phyloP scores from a whole-genome alignment of 92 coral and sea anemone genomes.

The Zoanthus solanderi region DNA sequence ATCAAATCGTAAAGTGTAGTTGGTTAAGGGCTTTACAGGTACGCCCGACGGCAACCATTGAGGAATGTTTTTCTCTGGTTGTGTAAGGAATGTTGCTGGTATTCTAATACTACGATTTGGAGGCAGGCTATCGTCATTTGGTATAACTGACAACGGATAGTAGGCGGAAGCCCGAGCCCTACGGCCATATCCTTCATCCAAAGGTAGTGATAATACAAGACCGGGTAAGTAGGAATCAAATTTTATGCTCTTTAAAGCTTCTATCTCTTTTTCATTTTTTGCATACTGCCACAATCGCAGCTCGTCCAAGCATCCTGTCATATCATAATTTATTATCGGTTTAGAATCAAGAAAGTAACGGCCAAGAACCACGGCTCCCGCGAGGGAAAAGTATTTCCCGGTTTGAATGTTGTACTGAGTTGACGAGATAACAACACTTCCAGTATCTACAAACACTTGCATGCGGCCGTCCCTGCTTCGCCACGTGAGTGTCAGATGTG shows the following conservation, averaged over 20 bases:
- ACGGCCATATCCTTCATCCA: constrained; percentile 74
- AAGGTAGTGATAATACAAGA: constrained; percentile 53
- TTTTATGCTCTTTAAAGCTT: constrained; percentile 37
- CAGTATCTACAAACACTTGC: constrained; percentile 43
- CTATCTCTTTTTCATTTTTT: constrained; percentile 53
- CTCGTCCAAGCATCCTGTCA: constrained; percentile 64
- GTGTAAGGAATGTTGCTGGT: constrained; percentile 33
- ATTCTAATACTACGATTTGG: not conserved
- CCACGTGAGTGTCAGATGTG: constrained; percentile 68
- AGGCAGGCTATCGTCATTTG: not conserved
- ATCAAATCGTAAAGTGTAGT: constrained; percentile 62
- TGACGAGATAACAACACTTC: constrained; percentile 1
- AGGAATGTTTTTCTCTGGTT: constrained; percentile 40
- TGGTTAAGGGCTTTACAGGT: constrained; percentile 52
- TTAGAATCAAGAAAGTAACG: constrained; percentile 33
- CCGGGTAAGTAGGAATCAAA: constrained; percentile 59
- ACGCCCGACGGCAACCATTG: constrained; percentile 75
- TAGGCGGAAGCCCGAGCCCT: constrained; percentile 54
- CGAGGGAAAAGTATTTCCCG: constrained; percentile 49
- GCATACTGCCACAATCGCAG: constrained; percentile 75
- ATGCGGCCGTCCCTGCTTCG: constrained; percentile 73
- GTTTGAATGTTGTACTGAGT: constrained; percentile 61
- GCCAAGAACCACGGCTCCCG: constrained; percentile 59
- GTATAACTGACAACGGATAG: constrained; percentile 8
- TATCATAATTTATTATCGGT: constrained; percentile 17